These are phyloP conservation scores for Caenorhabditis sulstoni DNA, from an alignment of 2,888 invertebrate species.

Conservation along the genomic window DNA sequence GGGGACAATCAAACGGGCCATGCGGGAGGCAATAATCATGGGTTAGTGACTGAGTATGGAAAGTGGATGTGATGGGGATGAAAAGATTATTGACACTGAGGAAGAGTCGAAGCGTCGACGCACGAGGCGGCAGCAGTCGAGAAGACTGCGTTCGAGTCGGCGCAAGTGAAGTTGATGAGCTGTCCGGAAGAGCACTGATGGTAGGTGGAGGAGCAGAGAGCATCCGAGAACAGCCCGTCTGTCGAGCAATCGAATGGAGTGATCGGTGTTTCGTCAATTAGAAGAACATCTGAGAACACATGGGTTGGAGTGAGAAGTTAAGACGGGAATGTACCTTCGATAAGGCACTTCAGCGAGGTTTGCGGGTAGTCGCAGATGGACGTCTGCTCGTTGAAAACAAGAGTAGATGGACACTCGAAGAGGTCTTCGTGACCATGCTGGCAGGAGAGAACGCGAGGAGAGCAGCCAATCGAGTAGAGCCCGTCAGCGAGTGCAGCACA, in stretches of 20 bases:
- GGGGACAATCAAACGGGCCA: not conserved
- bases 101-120: slow-evolving; percentile 35
- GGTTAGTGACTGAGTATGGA: slow-evolving; percentile 8
- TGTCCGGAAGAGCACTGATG: slow-evolving; percentile 39
- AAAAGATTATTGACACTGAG: slow-evolving; percentile 33
- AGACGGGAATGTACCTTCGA: slow-evolving; percentile 6
- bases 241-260: slow-evolving; percentile 38
- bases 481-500: slow-evolving; percentile 29
- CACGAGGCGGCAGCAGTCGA: slow-evolving; percentile 37
- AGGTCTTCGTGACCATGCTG: slow-evolving; percentile 27
- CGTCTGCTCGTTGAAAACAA: slow-evolving; percentile 48
- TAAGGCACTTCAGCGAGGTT: slow-evolving; percentile 39
- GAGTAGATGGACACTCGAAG: slow-evolving; percentile 39
- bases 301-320: no score
- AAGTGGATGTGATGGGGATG: not conserved
- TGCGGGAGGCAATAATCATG: slow-evolving; percentile 21
- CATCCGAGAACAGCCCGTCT: slow-evolving; percentile 36
- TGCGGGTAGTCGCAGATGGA: slow-evolving; percentile 51
- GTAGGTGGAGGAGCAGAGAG: slow-evolving; percentile 35
- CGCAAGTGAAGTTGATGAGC: slow-evolving; percentile 47
- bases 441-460: slow-evolving; percentile 43
- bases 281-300: slow-evolving; percentile 28
- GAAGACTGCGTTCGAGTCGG: slow-evolving; percentile 37
- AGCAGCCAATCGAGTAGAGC: slow-evolving; percentile 42
- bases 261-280: slow-evolving; percentile 24